Conservation (phyloP, 2,113 vertebrate genomes). For the Peromyscus maniculatus region DNA sequence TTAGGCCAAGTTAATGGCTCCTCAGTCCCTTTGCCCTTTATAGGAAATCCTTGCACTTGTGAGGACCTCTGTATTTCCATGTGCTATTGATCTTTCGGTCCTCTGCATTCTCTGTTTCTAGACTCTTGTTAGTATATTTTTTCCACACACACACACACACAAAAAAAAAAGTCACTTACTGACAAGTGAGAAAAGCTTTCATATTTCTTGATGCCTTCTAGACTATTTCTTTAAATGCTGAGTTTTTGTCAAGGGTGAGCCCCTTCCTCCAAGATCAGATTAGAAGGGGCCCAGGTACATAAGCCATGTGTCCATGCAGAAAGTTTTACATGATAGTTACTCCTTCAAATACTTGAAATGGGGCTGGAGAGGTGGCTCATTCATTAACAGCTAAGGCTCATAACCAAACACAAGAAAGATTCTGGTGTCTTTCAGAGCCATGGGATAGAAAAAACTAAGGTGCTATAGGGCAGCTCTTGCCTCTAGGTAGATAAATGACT, state of each 20-base stretch:
- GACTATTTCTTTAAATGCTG: constrained; percentile 26
- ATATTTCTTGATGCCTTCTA: constrained; percentile 5
- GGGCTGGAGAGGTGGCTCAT: not conserved
- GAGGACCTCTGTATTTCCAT: not conserved
- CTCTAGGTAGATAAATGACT: not conserved
- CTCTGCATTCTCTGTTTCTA: constrained; percentile 18
- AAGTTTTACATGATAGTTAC: constrained; percentile 21
- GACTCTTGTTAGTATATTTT: not conserved
- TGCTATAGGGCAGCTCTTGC: not conserved
- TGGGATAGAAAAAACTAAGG: not conserved
- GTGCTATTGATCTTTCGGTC: not conserved
- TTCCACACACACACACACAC: not conserved
- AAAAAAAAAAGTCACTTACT: not conserved
- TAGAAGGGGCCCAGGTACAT: not conserved
- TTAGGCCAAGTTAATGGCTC: not conserved
- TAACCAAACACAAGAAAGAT: not conserved
- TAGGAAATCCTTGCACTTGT: not conserved
- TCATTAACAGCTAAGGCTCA: not conserved
- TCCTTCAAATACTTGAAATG: constrained; percentile 21
- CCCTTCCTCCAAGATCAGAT: not conserved
- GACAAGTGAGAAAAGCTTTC: constrained; percentile 49
- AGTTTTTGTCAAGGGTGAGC: constrained; percentile 51
- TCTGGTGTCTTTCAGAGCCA: constrained; percentile 47
- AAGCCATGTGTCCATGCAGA: not conserved
- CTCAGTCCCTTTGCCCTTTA: not conserved